Percentiles rank a stretch among this genome's conserved stretches.
Conservation (phyloP, 2,888 invertebrate species). For the Itoplectis maculator region DNA sequence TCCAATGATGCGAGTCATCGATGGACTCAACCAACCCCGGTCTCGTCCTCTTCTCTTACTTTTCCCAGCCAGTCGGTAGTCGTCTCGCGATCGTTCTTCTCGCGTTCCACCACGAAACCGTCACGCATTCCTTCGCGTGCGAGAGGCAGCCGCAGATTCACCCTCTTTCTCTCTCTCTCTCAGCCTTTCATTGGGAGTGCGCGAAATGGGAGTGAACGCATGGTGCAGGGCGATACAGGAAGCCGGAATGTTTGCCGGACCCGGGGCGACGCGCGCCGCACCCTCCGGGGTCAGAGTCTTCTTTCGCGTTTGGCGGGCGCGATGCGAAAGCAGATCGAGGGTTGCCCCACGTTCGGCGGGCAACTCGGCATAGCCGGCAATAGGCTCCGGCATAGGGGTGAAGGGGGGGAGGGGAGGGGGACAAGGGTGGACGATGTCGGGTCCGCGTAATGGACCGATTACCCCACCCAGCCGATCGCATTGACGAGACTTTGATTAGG, state of each 20-base stretch:
- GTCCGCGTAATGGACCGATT: constrained; percentile 84
- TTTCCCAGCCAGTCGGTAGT: too few relatives aligned
- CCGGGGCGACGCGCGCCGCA: constrained; percentile 20
- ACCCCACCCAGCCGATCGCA: constrained; percentile 83
- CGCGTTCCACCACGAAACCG: not conserved
- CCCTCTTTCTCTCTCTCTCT: too few relatives aligned
- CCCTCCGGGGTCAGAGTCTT: constrained; percentile 55
- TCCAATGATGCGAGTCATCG: too few relatives aligned
- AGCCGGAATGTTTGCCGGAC: constrained; percentile 64
- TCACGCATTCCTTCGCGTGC: constrained; percentile 55
- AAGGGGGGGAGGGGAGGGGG: too few relatives aligned
- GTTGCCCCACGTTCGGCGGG: constrained; percentile 15
- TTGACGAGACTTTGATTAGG: constrained; percentile 85
- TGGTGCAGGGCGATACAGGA: constrained; percentile 55
- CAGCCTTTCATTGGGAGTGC: constrained; percentile 42
- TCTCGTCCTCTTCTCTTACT: too few relatives aligned
- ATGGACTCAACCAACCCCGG: not conserved
- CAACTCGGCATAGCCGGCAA: not conserved
- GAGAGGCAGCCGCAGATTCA: constrained; percentile 30
- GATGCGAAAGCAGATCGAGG: constrained; percentile 47
- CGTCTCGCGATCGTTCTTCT: constrained; percentile 9
- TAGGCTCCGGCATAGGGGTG: constrained; percentile 9
- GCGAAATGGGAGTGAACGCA: constrained; percentile 49
- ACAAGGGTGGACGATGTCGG: constrained; percentile 80
- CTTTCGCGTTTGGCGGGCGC: constrained; percentile 54